Percentiles rank a stretch among this genome's conserved stretches.
phyloP scores from a whole-genome alignment of 2,797 vertebrate species.

The Phaenicophaeus curvirostris region DNA sequence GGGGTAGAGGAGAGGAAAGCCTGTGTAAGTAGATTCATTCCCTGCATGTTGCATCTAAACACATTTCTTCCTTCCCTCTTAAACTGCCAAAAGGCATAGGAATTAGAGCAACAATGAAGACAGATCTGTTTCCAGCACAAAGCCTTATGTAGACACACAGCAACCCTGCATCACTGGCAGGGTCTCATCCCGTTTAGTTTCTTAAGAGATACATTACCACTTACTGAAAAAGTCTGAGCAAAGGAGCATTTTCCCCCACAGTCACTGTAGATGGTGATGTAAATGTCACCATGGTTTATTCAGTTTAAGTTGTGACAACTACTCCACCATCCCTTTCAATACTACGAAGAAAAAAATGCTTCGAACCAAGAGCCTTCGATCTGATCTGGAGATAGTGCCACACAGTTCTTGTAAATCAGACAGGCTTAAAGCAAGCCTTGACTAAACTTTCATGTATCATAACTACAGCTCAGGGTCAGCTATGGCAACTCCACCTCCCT shows the following conservation, averaged over 20 bases:
- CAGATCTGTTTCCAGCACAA: background rate
- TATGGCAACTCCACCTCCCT: background rate
- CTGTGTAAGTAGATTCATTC: background rate
- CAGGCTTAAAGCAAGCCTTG: background rate
- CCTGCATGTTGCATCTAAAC: background rate
- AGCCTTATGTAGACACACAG: fast-evolving
- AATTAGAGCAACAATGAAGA: background rate
- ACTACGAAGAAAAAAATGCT: background rate
- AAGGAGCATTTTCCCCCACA: background rate
- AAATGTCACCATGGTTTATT: background rate
- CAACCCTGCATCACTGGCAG: background rate
- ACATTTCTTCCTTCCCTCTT: background rate
- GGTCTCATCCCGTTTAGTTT: background rate
- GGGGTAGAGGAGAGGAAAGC: background rate
- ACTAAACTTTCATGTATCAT: background rate
- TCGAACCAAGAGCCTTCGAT: background rate
- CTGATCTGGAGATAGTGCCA: background rate
- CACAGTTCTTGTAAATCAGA: background rate
- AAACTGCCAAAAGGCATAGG: background rate
- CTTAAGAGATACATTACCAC: background rate
- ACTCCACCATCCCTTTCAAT: background rate
- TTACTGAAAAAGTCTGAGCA: background rate
- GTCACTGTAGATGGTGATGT: background rate
- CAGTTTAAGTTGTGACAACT: background rate
- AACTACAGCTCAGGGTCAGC: background rate